Percentiles rank a stretch among this genome's conserved stretches.
Conservation (phyloP, 2,797 vertebrate genomes). For the Rallus crepitans region DNA sequence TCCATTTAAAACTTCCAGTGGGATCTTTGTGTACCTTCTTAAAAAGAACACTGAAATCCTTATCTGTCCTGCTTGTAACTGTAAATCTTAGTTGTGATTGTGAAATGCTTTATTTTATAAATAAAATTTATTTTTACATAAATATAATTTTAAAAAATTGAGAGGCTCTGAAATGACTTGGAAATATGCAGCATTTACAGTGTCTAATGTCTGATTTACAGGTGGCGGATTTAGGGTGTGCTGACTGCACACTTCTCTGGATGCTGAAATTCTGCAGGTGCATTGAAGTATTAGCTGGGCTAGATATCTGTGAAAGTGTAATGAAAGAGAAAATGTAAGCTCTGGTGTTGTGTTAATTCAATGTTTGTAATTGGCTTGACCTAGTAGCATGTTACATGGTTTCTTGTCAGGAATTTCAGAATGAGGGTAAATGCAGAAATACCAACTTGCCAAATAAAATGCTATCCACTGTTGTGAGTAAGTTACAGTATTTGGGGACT, state of each 20-base stretch:
- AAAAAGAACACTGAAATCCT: not conserved
- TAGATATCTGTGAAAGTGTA: conserved; percentile 82
- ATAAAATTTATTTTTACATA: not conserved
- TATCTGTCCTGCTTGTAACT: not conserved
- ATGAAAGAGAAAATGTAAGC: conserved; percentile 85
- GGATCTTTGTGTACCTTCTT: not conserved
- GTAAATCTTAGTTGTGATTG: not conserved
- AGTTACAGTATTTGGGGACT: not conserved
- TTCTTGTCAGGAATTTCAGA: not conserved
- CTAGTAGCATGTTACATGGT: not conserved
- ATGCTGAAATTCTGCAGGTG: conserved; percentile 86
- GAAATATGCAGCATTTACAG: not conserved
- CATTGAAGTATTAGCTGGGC: conserved; percentile 87
- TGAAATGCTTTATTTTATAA: not conserved
- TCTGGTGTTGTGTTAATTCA: not conserved
- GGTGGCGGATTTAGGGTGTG: conserved; percentile 93
- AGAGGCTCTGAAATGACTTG: not conserved
- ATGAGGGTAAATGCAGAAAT: not conserved
- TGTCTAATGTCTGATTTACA: conserved; percentile 67
- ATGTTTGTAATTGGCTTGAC: not conserved
- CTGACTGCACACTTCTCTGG: conserved; percentile 84
- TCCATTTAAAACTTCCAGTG: not conserved
- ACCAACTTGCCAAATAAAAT: not conserved
- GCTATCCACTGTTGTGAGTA: not conserved
- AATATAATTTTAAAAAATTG: not conserved